Base-by-base conservation (phyloP, 2,888 invertebrate genomes). In the Deroplatys truncata region DNA sequence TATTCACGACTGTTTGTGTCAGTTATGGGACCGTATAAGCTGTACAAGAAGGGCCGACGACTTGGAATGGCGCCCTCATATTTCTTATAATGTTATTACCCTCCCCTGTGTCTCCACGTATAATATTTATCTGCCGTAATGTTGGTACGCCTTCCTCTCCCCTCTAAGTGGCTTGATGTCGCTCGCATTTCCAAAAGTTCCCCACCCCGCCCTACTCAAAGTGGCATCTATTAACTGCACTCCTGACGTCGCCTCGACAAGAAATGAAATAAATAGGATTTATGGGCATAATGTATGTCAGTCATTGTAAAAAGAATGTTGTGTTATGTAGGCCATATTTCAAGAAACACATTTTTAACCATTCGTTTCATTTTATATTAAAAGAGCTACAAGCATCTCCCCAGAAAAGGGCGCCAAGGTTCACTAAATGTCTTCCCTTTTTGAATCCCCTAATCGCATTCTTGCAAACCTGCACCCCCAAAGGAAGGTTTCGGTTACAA, bases 11-110 rank as follows among this genome's bases (percentile, higher is more conserved):
- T 87, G 87, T 87, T 87, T 83, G n/a, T 87, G 87, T 82, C 87
- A 87, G 87, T 87, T 87, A 87, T 87, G 43, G 83, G 87, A 83
- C 82, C 87, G n/a, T 83, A 87, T 87, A 35, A 87, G 83, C 83
- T 87, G n/a, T 83, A 83, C 83, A 83, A 82, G 87, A 83, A 87
- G 87, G 82, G 31, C 56, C 25, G 20, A 72, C 35, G 35, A 83
- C 83, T 87, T 43, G 83, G 35, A 87, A 87, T 87, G 83, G 83
- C 82, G 87, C 83, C 56, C 87, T 87, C 87, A 87, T 35, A 83
- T 87, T 87, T 87, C 87, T 87, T 87, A 35, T 83, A 87, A 87
- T 87, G 83, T 83, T 87, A 87, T 87, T 87, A 87, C 87, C 87
- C 82, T 87, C 87, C 87, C 29, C 31, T 82, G 43, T 83, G 35